Conservation (phyloP, 1,140 invertebrate species). For the Camponotus floridanus region DNA sequence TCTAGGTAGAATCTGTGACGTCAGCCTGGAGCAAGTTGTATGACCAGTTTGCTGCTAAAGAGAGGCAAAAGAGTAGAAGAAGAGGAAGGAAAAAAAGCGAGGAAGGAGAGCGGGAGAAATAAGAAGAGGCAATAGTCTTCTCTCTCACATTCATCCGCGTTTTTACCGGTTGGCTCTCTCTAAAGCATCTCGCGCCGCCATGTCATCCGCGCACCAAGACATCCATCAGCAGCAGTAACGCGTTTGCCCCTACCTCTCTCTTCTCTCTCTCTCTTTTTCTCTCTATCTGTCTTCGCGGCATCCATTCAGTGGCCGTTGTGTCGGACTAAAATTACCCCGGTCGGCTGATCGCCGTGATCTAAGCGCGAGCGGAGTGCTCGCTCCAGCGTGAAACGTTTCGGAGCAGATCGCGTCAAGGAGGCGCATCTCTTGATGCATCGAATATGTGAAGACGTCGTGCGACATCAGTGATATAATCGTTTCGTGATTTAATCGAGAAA, state of each 20-base stretch:
- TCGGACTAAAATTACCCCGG: conserved; percentile 53
- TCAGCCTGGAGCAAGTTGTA: conserved; percentile 79
- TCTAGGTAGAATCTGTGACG: conserved; percentile 80
- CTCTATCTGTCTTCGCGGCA: background rate
- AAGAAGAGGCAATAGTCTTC: conserved; percentile 48
- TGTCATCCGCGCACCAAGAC: conserved; percentile 21
- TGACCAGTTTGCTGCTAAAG: conserved; percentile 80
- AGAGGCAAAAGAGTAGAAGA: conserved; percentile 38
- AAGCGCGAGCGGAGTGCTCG: conserved; percentile 32
- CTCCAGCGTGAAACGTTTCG: conserved; percentile 48
- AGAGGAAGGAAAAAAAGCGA: background rate
- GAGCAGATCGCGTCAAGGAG: background rate
- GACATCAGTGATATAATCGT: conserved; percentile 45
- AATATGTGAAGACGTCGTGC: conserved; percentile 52
- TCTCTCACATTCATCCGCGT: conserved; percentile 48
- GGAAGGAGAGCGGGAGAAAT: conserved; percentile 32
- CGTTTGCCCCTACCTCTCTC: conserved; percentile 10
- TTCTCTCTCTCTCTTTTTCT: background rate
- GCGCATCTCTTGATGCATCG: conserved; percentile 33
- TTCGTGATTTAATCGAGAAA: conserved; percentile 59
- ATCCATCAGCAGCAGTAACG: conserved; percentile 41
- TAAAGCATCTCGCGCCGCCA: conserved; percentile 52
- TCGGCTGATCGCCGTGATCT: conserved; percentile 20
- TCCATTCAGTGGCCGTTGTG: conserved; percentile 43
- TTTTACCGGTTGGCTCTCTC: conserved; percentile 67